Conservation (phyloP, 2,113 vertebrate genomes). For the Mionectes macconnelli region DNA sequence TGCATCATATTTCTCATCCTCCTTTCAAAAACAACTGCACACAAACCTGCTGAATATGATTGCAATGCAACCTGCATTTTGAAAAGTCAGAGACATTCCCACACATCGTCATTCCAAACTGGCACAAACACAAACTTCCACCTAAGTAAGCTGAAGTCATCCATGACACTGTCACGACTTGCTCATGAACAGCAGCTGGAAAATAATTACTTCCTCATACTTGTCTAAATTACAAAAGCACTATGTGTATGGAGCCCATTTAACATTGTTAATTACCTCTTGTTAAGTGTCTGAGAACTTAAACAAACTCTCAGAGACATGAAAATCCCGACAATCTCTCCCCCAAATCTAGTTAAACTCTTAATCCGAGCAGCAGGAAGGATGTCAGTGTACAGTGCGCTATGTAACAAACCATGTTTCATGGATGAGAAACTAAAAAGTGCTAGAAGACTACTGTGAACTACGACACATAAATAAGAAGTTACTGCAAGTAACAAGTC, state of each 20-base stretch:
- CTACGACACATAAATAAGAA: background rate
- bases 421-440: background rate
- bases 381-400: rapidly evolving
- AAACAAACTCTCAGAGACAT: background rate
- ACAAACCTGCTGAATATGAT: background rate
- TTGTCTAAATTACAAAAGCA: background rate
- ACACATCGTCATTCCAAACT: rapidly evolving
- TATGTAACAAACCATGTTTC: rapidly evolving
- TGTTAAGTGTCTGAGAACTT: background rate
- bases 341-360: background rate
- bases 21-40: background rate
- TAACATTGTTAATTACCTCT: background rate
- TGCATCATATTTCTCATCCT: rapidly evolving
- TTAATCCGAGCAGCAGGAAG: background rate
- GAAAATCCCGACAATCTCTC: background rate
- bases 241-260: rapidly evolving
- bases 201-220: background rate
- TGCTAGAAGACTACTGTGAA: background rate
- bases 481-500: background rate
- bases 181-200: background rate
- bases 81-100: background rate
- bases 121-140: background rate
- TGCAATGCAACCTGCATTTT: background rate
- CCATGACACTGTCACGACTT: background rate
- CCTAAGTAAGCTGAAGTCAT: background rate